Base-by-base conservation (phyloP, 2,888 invertebrate genomes). In the Leptinotarsa juncta region DNA sequence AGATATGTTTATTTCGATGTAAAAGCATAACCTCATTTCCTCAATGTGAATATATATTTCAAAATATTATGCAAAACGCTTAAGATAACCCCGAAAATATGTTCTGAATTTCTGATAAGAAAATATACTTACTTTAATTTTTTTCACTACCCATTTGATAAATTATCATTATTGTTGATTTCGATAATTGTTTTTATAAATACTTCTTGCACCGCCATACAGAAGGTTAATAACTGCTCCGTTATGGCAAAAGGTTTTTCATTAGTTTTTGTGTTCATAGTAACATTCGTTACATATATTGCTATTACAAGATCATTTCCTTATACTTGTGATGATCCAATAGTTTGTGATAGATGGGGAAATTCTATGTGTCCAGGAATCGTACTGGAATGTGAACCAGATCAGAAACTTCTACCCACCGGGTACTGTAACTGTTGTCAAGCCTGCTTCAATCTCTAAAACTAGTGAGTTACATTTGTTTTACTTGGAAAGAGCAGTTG, bases 341-440 rank as follows among this genome's bases (percentile, higher is more conserved):
- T 57, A 2, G 23, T 57, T 57, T 57, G 57, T 57, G 57, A 57
- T 3, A 57, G 23, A 57, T 57, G 20, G 57, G 57, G 23, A 57
- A 14, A 20, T 23, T 4, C 57, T 15, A 12, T 20, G 2, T 67
- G 51, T 26, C 53, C 53, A 15, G 12, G 20, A 48, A 20, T 20
- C 4, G 67, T 20, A 18, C 2, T 50, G 15, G 16, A 48, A 5
- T 67, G 67, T 23, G 18, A 7, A 16, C 50, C 49, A 7, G 18
- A 67, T 50, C 67, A 67, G 50, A n/a, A 48, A 48, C 5, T 50
- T 16, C 16, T 23, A 67, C 67, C 48, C 14, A 50, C 20, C 18
- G 67, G 67, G 5, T 50, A 23, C 18, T 67, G 67, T 50, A 67
- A 67, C 23, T 67, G 67, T 67, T 67, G 67, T 23, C 18, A 14